phyloP scores from a whole-genome alignment of 1,140 invertebrate species.

The Lucilia cuprina region DNA sequence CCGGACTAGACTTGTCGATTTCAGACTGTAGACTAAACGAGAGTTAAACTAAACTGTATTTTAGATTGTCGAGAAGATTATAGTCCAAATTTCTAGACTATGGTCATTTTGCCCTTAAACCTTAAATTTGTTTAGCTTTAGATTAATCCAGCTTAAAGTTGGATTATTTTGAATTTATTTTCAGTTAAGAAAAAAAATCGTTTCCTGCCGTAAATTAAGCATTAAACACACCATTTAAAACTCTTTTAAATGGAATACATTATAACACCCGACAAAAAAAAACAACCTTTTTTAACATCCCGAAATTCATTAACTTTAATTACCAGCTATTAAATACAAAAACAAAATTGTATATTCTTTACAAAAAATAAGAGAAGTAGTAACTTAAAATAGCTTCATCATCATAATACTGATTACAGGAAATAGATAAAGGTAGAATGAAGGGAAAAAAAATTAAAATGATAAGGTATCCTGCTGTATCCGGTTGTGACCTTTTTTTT shows the following conservation, averaged over 20 bases:
- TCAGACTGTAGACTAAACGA: too few relatives aligned
- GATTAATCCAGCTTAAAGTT: too few relatives aligned
- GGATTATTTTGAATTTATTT: too few relatives aligned
- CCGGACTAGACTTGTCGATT: too few relatives aligned
- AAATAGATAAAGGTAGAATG: background rate
- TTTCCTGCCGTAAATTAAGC: background rate
- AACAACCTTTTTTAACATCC: background rate
- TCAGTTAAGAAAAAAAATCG: too few relatives aligned
- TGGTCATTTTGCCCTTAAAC: too few relatives aligned
- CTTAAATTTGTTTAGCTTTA: too few relatives aligned
- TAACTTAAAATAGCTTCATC: background rate
- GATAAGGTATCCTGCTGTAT: background rate
- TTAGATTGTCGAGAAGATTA: too few relatives aligned
- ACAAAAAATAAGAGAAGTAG: background rate
- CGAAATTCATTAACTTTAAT: background rate
- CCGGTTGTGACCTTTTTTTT: conserved; percentile 4
- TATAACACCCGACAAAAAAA: background rate
- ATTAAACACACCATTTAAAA: background rate
- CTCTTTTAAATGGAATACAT: background rate
- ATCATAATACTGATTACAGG: conserved; percentile 1
- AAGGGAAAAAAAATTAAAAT: background rate
- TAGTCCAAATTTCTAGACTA: too few relatives aligned
- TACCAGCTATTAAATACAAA: background rate
- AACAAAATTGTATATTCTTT: background rate
- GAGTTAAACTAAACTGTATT: too few relatives aligned